These are phyloP conservation scores for Ectropis grisescens DNA, from an alignment of 1,140 invertebrate genomes.

Conservation along the genomic window DNA sequence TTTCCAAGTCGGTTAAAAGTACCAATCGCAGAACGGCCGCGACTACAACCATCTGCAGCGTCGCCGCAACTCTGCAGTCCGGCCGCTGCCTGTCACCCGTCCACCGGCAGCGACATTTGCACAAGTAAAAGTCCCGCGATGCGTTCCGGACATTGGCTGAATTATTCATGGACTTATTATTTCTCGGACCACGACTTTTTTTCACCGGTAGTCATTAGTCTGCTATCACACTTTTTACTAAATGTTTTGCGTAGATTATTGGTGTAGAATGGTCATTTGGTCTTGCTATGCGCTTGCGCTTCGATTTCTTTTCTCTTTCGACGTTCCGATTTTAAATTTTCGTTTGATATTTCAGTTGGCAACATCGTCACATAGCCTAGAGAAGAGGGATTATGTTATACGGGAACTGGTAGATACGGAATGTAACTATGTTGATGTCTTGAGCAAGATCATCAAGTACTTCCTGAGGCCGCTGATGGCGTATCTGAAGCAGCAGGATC, in stretches of 20 bases:
- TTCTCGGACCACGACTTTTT: constrained; percentile 30
- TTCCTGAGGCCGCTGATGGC: constrained; percentile 85
- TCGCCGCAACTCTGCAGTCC: no score
- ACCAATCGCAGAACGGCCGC: no score
- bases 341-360: constrained; percentile 61
- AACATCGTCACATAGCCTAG: constrained; percentile 74
- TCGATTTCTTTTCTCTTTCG: neutral
- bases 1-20: no score
- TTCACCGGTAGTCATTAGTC: constrained; percentile 25
- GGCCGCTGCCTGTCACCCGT: no score
- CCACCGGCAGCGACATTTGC: no score
- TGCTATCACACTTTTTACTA: constrained; percentile 12
- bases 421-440: constrained; percentile 95
- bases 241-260: constrained; percentile 23
- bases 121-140: constrained; percentile 41
- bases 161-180: constrained; percentile 46
- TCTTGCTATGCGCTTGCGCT: neutral
- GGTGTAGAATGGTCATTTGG: constrained; percentile 20
- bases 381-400: constrained; percentile 96
- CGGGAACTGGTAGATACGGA: constrained; percentile 97
- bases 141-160: constrained; percentile 27
- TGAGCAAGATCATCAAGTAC: constrained; percentile 87
- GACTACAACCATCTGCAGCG: no score
- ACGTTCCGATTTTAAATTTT: neutral
- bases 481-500: constrained; percentile 80